phyloP scores from a whole-genome alignment of 2,888 invertebrate species.

The Patella ulyssiponensis region DNA sequence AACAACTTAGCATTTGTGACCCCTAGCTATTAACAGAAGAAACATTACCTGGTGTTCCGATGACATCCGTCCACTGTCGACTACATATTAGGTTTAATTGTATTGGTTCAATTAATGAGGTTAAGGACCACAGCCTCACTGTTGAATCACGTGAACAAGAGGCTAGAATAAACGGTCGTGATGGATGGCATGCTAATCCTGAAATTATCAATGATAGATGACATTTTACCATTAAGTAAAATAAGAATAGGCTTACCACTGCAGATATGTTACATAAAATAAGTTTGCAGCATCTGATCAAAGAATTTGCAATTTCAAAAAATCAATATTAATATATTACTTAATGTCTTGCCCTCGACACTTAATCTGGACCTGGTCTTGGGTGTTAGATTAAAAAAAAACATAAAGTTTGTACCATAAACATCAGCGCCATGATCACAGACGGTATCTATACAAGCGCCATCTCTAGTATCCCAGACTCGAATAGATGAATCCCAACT shows the following conservation, averaged over 20 bases:
- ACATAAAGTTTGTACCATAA: constrained; percentile 66
- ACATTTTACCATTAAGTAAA: background rate
- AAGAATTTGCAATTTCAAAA: too few species aligned
- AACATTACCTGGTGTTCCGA: constrained; percentile 49
- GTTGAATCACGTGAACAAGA: constrained; percentile 73
- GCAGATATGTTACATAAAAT: too few species aligned
- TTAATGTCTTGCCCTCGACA: too few species aligned
- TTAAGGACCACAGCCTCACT: constrained; percentile 72
- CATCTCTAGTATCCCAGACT: constrained; percentile 72
- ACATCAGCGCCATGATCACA: constrained; percentile 74
- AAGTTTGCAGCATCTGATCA: too few species aligned
- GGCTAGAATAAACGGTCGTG: constrained; percentile 72
- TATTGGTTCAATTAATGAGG: constrained; percentile 68
- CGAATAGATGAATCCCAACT: constrained; percentile 73
- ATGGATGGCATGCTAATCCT: constrained; percentile 72
- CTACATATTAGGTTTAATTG: constrained; percentile 68
- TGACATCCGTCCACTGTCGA: constrained; percentile 61
- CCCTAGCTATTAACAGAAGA: background rate
- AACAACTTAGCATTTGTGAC: too few species aligned
- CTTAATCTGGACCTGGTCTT: too few species aligned
- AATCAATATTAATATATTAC: too few species aligned
- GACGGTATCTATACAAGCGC: constrained; percentile 69
- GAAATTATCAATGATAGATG: constrained; percentile 23
- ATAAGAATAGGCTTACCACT: background rate
- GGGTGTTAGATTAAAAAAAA: too few species aligned